phyloP scores from a whole-genome alignment of 2,113 vertebrate species.

The Struthio camelus region DNA sequence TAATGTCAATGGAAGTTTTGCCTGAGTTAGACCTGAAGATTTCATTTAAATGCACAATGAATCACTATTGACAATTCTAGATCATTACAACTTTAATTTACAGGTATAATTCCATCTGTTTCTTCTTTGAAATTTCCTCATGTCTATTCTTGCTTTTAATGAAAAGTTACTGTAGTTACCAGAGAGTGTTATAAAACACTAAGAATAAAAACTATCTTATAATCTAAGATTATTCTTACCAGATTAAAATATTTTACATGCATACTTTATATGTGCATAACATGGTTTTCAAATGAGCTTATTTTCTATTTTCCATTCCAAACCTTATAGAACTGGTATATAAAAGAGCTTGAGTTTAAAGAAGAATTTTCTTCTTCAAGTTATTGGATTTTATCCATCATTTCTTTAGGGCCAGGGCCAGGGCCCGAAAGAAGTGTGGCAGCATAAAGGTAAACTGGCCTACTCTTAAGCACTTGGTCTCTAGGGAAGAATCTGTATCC shows the following conservation, averaged over 20 bases:
- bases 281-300: background rate
- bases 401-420: too few species aligned
- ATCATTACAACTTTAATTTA: background rate
- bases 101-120: background rate
- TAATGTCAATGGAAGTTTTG: conserved; percentile 2
- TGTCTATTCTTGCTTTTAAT: background rate
- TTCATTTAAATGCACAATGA: background rate
- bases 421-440: background rate
- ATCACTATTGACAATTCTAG: background rate
- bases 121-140: background rate
- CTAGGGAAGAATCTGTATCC: background rate
- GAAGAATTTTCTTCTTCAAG: background rate
- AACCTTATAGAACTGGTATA: background rate
- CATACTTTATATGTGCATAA: background rate
- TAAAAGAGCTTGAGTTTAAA: background rate
- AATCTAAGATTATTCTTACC: background rate
- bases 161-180: background rate
- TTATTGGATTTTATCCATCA: background rate
- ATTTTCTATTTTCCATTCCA: background rate
- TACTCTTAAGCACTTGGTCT: background rate
- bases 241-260: background rate
- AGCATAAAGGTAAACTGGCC: background rate
- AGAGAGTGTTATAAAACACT: background rate
- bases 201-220: background rate
- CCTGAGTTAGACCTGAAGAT: background rate